A percentile compares a stretch with the other conserved stretches of the same genome.
phyloP scores from a whole-genome alignment of 1,140 invertebrate genomes.

The Pomacea maculata region DNA sequence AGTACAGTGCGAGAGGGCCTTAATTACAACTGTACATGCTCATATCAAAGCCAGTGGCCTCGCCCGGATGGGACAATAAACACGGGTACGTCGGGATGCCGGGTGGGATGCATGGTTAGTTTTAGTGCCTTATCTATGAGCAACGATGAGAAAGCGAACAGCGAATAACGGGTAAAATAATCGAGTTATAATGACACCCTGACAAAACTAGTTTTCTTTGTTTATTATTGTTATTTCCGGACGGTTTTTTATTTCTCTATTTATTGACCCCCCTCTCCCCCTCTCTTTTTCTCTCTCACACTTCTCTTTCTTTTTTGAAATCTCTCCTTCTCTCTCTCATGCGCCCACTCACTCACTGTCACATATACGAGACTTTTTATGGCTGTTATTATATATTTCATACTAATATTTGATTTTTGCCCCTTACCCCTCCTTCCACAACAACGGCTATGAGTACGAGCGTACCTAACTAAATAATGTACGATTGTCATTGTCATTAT shows the following conservation, averaged over 20 bases:
- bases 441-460: background rate
- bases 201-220: background rate
- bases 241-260: background rate
- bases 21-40: background rate
- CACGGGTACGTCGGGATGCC: background rate
- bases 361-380: background rate
- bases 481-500: background rate
- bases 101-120: too few species aligned
- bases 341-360: background rate
- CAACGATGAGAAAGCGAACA: too few species aligned
- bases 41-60: background rate
- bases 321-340: constrained; percentile 10
- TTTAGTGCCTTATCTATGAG: too few species aligned
- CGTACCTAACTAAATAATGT: background rate
- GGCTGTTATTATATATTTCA: background rate
- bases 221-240: background rate
- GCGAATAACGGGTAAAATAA: background rate
- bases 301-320: too few species aligned
- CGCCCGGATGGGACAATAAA: background rate
- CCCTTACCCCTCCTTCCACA: background rate
- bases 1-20: background rate
- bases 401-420: background rate
- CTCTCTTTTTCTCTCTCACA: background rate
- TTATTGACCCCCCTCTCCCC: too few species aligned
- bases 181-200: background rate